Conservation (phyloP, 1,140 invertebrate species). For the Periplaneta americana region DNA sequence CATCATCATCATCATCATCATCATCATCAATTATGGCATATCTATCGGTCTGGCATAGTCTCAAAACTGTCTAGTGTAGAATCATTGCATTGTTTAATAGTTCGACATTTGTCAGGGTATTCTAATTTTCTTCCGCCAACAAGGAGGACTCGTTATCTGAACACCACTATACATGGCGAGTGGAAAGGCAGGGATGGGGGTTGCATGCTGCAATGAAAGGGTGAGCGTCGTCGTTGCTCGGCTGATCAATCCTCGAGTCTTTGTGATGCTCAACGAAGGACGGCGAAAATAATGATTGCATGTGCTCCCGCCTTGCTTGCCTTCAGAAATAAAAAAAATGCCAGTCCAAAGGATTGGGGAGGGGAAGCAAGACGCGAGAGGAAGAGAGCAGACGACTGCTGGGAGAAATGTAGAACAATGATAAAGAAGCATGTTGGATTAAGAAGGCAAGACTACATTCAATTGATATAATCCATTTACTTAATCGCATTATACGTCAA, state of each 20-base stretch:
- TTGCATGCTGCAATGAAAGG: background rate
- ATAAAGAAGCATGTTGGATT: background rate
- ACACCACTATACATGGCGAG: background rate
- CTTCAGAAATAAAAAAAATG: background rate
- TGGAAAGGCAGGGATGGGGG: background rate
- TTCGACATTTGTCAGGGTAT: too few species aligned
- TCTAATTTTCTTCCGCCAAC: background rate
- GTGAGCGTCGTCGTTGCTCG: background rate
- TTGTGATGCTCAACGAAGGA: background rate
- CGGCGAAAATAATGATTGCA: background rate
- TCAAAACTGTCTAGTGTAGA: too few species aligned
- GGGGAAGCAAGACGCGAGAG: background rate
- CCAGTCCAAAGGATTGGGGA: background rate
- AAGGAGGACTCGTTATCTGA: background rate
- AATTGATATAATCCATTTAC: background rate
- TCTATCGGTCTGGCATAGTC: too few species aligned
- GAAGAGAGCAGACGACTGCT: background rate
- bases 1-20: too few species aligned
- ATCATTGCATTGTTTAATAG: too few species aligned
- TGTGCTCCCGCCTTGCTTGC: background rate
- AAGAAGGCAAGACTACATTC: background rate
- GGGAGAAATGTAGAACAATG: background rate
- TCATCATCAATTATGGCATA: too few species aligned
- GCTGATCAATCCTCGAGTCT: background rate
- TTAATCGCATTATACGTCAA: background rate